Evolutionary conservation across 2,113 vertebrate species (phyloP).

Genomic region (Orthonyx spaldingii): DNA sequence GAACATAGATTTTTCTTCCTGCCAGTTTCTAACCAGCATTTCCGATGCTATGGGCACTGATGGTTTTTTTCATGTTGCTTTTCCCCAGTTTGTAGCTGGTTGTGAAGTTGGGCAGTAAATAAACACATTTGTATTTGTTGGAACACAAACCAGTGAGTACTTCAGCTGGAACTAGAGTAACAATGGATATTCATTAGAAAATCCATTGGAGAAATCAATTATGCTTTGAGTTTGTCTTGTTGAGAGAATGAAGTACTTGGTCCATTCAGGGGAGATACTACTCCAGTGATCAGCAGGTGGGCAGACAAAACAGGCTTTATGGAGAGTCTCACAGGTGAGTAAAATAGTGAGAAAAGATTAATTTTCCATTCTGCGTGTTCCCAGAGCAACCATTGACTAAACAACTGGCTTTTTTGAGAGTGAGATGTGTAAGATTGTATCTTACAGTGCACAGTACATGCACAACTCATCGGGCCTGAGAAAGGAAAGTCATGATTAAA

Average conservation of each 20-base stretch:
- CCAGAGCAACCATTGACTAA: constrained; percentile 24
- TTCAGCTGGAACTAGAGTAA: constrained; percentile 17
- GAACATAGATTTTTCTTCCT: not conserved
- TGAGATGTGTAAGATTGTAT: not conserved
- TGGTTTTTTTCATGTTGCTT: not conserved
- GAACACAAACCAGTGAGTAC: constrained; percentile 24
- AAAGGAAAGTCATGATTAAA: constrained; percentile 39
- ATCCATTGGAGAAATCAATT: constrained; percentile 60
- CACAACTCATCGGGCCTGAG: not conserved
- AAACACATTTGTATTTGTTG: constrained; percentile 19
- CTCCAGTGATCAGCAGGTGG: not conserved
- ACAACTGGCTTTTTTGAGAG: not conserved
- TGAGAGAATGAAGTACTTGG: constrained; percentile 20
- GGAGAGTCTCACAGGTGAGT: not conserved
- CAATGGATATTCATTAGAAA: constrained; percentile 57
- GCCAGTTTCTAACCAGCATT: not conserved
- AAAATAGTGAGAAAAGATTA: constrained; percentile 22
- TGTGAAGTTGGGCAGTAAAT: not conserved
- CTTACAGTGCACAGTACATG: not conserved
- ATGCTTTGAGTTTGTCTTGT: constrained; percentile 27
- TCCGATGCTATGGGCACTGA: not conserved
- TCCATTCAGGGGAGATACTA: not conserved
- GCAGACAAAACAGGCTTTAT: constrained; percentile 14
- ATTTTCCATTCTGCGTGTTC: not conserved
- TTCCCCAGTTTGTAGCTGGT: not conserved